Percentiles rank a stretch among this genome's conserved stretches.
These are phyloP conservation scores for Leptinotarsa undecemlineata DNA, from an alignment of 1,140 invertebrate species.

Conservation along the genomic window DNA sequence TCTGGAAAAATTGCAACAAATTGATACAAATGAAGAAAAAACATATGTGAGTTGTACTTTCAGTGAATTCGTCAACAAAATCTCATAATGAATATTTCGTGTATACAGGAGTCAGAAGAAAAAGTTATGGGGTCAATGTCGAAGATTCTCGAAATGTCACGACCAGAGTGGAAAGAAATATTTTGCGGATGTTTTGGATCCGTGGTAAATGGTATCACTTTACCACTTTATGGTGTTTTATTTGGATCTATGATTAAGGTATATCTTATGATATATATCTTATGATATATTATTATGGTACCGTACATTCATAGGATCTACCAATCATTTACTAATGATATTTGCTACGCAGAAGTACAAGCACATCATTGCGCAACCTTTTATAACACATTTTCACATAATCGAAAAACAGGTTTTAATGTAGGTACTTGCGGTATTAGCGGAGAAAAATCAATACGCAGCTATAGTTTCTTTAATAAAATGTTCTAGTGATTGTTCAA, in stretches of 20 bases:
- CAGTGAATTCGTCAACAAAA: neutral
- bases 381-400: too few relatives aligned
- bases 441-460: too few relatives aligned
- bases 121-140: conserved; percentile 13
- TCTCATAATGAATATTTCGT: neutral
- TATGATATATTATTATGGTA: too few relatives aligned
- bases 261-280: conserved; percentile 45
- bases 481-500: too few relatives aligned
- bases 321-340: too few relatives aligned
- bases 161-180: conserved; percentile 75
- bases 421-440: too few relatives aligned
- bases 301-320: too few relatives aligned
- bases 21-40: neutral
- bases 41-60: conserved; percentile 7
- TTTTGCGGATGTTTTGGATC: conserved; percentile 69
- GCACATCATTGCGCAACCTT: too few relatives aligned
- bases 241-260: conserved; percentile 80
- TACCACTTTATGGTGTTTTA: conserved; percentile 77
- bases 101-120: neutral
- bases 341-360: too few relatives aligned
- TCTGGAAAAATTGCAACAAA: neutral
- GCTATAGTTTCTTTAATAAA: too few relatives aligned
- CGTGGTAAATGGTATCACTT: conserved; percentile 69
- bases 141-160: conserved; percentile 69
- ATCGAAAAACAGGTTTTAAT: too few relatives aligned